Base-by-base conservation (phyloP, 2,113 vertebrate genomes). In the Labrus mixtus region DNA sequence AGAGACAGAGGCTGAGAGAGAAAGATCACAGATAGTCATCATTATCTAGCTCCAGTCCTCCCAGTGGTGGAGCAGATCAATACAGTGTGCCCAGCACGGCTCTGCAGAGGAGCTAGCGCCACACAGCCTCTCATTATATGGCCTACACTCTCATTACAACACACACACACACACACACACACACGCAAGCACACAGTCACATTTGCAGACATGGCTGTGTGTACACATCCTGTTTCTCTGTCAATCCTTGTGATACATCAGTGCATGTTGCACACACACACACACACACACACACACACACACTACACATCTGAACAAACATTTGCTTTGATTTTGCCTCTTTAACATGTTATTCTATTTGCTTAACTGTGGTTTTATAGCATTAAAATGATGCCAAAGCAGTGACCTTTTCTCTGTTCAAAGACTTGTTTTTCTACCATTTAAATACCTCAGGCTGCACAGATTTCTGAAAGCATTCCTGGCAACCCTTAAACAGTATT, bases 61-160 rank as follows among this genome's bases (percentile, higher is more conserved):
- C 83, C 87, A 81, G 82, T 70, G 80, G 80, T 88, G 81, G 58
- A 84, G 72, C 74, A 77, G 86, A 92, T 92, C 92, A 89, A 92
- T 93, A 89, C 64, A 6, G n/a, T 56, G 69, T 54, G 64, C 81
- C 78, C 87, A 79, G 84, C 87, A 68, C 60, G 87, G 68, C 82
- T 82, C 73, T 82, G 78, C 82, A 79, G 60, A 78, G 78, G 75
- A 85, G 78, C 70, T 81, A 71, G 77, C 78, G 74, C 59, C 76
- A 84, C 76, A 83, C 70, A 67, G 84, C 81, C 86, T 71, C 82
- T 91, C 82, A 86, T 90, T 89, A 89, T 88, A 88, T 72, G 61
- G 65, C 74, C 78, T 70, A n/a, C 74, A 74, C 82, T 62, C 58
- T 79, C 73, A 83, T 77, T 79, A 84, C 55, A 13, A 36, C 78